These are phyloP conservation scores for Troides helena DNA, from an alignment of 2,888 invertebrate species.

Conservation along the genomic window DNA sequence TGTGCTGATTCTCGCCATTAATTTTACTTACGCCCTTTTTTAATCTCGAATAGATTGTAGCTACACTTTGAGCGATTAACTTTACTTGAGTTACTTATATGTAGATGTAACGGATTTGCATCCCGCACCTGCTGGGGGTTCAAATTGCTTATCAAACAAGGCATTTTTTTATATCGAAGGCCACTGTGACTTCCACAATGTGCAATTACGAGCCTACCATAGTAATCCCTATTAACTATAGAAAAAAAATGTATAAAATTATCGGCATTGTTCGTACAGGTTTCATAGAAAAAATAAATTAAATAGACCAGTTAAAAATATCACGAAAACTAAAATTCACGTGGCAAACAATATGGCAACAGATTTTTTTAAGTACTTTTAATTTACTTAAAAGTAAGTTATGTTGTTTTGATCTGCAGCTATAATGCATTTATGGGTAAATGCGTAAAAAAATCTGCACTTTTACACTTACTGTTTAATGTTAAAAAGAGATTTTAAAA, in stretches of 20 bases:
- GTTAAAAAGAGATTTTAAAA: constrained; percentile 51
- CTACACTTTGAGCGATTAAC: constrained; percentile 29
- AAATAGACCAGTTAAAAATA: constrained; percentile 69
- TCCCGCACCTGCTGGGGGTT: constrained; percentile 48
- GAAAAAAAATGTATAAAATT: constrained; percentile 43
- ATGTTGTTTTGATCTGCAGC: constrained; percentile 41
- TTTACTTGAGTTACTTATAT: constrained; percentile 25
- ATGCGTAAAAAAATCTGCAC: constrained; percentile 36
- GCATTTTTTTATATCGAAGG: constrained; percentile 63
- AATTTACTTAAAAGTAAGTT: constrained; percentile 58
- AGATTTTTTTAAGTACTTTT: constrained; percentile 74
- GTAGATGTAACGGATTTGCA: constrained; percentile 24
- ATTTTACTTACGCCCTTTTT: constrained; percentile 48
- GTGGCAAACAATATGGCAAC: constrained; percentile 80
- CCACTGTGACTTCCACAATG: constrained; percentile 72
- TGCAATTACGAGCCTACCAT: constrained; percentile 70
- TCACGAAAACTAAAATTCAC: constrained; percentile 72
- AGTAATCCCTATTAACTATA: constrained; percentile 63
- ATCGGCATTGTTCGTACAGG: constrained; percentile 60
- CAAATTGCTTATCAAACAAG: constrained; percentile 64
- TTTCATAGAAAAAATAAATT: constrained; percentile 61
- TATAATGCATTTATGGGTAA: constrained; percentile 32
- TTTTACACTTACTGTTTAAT: constrained; percentile 44
- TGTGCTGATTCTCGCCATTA: constrained; percentile 54
- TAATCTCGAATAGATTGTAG: constrained; percentile 28